Base-by-base conservation (phyloP, 2,888 invertebrate genomes). In the Aleiodes testaceus region DNA sequence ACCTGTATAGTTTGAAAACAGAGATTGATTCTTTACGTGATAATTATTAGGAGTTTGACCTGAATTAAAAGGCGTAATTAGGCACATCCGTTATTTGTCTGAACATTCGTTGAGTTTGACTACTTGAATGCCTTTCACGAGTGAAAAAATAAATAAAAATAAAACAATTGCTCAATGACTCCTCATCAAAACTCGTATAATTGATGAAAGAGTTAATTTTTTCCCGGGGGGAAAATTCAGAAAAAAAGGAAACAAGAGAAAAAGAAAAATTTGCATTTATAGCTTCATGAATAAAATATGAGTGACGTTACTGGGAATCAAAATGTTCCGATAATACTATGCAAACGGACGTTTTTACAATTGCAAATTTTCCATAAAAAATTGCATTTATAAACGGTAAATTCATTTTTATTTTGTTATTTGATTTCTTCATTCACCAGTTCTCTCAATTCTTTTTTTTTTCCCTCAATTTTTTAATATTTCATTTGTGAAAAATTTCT, bases 271-370 rank as follows among this genome's bases (percentile, higher is more conserved):
- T 59, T 59, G 59, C 59, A 59, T 59, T 59, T 20, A 59, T 59
- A 59, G 59, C 59, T 59, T 59, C 59, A 59, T 59, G 59, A 59
- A 59, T 59, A 59, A 59, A 59, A 42, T 59, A 59, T 59, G 59
- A 59, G 59, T 59, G 59, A 59, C 59, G 59, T 59, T 59, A 59
- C 36, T 36, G 16, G 36, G 36, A 59, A 59, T 59, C 59, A 59
- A 59, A 59, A 59, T 59, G 42, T 59, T 42, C 42, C 42, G 59
- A 59, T 59, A 59, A 59, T 59, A 59, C 42, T 59, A 59, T 59
- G 59, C 59, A 59, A 59, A 59, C 59, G 59, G 14, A 42, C 59
- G 14, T 59, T 59, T 59, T 59, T 59, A 59, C 59, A 59, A 59
- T 36, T 59, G 42, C 59, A 59, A 55, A 42, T 59, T 59, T 59